phyloP scores from a whole-genome alignment of 2,113 vertebrate genomes.

The Leptobrachium leishanense region DNA sequence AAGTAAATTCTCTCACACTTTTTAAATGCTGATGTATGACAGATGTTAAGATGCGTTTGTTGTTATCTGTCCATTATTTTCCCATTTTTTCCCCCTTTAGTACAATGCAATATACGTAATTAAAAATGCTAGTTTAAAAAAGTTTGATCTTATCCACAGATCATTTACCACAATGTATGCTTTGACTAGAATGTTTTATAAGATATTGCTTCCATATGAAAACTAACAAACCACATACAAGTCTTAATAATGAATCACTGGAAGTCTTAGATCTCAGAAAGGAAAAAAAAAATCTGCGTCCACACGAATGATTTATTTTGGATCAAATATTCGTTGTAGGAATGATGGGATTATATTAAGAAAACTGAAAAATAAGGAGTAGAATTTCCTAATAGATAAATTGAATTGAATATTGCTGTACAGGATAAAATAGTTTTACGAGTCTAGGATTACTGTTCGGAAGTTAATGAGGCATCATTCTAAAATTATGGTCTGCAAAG shows the following conservation, averaged over 20 bases:
- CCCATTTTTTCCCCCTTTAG: conserved; percentile 6
- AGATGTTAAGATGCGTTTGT: conserved; percentile 20
- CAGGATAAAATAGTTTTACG: conserved; percentile 13
- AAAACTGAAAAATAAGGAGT: conserved; percentile 37
- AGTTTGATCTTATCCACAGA: conserved; percentile 25
- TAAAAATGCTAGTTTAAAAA: conserved; percentile 32
- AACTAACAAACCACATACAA: conserved; percentile 37
- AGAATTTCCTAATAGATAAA: conserved; percentile 37
- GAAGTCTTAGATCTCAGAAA: conserved; percentile 29
- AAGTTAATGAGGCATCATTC: conserved; percentile 1
- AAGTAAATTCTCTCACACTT: conserved; percentile 29
- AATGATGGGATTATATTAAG: conserved; percentile 41
- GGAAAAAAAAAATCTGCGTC: conserved; percentile 30
- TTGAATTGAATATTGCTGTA: conserved; percentile 21
- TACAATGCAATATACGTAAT: conserved; percentile 36
- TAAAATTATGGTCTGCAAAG: conserved; percentile 5
- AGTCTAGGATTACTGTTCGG: conserved; percentile 26
- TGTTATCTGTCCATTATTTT: not conserved
- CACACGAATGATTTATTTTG: conserved; percentile 8
- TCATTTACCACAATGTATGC: conserved; percentile 32
- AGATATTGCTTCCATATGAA: conserved; percentile 47
- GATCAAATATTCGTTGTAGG: conserved; percentile 12
- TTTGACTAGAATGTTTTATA: conserved; percentile 23
- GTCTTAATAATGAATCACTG: conserved; percentile 48
- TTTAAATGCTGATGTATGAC: conserved; percentile 35